Conservation (phyloP, 1,140 invertebrate genomes). For the Sycophaga agraensis region DNA sequence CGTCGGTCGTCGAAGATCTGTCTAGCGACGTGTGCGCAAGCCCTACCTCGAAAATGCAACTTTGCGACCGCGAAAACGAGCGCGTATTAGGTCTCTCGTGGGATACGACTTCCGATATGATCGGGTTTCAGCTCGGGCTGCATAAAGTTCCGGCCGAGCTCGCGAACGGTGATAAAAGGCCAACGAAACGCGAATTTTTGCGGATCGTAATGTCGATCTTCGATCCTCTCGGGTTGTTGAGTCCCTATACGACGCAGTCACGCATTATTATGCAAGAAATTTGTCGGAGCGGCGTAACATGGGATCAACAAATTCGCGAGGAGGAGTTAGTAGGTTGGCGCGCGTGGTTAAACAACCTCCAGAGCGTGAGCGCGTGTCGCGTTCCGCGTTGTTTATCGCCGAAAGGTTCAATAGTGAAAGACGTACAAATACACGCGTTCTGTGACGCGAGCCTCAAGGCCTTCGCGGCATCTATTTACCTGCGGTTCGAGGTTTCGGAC, state of each 20-base stretch:
- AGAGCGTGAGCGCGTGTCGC: neutral
- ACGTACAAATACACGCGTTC: neutral
- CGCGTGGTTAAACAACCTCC: neutral
- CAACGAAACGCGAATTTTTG: neutral
- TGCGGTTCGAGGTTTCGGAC: neutral
- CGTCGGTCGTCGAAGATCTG: neutral
- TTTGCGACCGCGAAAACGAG: neutral
- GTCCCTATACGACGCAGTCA: neutral
- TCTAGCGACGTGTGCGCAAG: too few relatives aligned
- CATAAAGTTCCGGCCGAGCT: neutral
- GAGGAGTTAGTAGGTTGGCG: neutral
- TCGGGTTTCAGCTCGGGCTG: neutral
- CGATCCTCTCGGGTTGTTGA: neutral
- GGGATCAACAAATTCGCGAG: slow-evolving; percentile 28
- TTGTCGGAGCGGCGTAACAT: slow-evolving; percentile 29
- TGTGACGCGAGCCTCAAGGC: neutral
- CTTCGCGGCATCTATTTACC: neutral
- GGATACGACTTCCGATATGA: neutral
- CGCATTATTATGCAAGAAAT: slow-evolving; percentile 34
- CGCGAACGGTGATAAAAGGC: neutral
- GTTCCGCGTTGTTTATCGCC: neutral
- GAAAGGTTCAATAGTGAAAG: neutral
- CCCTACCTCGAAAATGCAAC: too few relatives aligned
- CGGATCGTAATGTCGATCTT: neutral
- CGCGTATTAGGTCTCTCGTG: neutral